Conservation (phyloP, 1,140 invertebrate species). For the Bombus haemorrhoidalis region DNA sequence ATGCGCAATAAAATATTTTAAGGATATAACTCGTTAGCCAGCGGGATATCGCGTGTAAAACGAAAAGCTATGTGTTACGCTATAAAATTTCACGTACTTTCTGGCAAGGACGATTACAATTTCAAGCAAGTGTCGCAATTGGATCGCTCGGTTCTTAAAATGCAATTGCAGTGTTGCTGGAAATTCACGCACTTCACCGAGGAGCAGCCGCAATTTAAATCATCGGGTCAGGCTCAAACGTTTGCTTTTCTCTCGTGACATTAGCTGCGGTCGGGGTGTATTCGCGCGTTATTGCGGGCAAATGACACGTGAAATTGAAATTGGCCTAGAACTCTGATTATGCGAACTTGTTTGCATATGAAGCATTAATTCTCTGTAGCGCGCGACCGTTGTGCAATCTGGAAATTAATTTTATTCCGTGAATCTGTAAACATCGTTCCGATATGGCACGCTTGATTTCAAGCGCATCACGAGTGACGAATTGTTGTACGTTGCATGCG, state of each 20-base stretch:
- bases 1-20: too few species aligned
- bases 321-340: conserved; percentile 30
- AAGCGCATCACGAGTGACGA: not conserved
- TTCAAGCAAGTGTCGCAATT: not conserved
- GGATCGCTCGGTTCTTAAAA: not conserved
- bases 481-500: not conserved
- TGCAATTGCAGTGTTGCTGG: not conserved
- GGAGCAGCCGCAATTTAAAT: not conserved
- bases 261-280: not conserved
- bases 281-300: conserved; percentile 20
- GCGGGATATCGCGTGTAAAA: not conserved
- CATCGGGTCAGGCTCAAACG: not conserved
- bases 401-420: conserved; percentile 15
- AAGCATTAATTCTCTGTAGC: conserved; percentile 12
- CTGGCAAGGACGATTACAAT: not conserved
- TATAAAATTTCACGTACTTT: not conserved
- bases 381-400: conserved; percentile 9
- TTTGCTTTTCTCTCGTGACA: conserved; percentile 15
- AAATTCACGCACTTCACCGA: not conserved
- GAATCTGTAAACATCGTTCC: not conserved
- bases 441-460: not conserved
- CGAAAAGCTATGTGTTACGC: not conserved
- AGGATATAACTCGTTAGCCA: not conserved
- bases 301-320: conserved; percentile 44
- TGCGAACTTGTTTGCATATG: conserved; percentile 27